These are phyloP conservation scores for Montipora foliosa DNA, from an alignment of 64 coral and sea anemone genomes.

Conservation along the genomic window DNA sequence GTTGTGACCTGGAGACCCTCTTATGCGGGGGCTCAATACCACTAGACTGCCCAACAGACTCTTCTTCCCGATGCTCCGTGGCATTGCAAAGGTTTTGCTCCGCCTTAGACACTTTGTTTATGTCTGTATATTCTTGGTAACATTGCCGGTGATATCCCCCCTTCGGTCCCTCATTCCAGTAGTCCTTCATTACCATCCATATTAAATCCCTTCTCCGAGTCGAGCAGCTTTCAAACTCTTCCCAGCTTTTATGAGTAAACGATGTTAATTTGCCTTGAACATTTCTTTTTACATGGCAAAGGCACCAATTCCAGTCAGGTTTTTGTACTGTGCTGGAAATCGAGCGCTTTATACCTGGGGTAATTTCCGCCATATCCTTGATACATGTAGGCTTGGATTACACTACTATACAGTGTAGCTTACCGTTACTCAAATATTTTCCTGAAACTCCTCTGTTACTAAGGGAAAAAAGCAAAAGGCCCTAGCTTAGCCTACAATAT, in stretches of 20 bases:
- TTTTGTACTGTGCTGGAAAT: too few species aligned
- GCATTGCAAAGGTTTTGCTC: neutral
- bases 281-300: constrained; percentile 9
- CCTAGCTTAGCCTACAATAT: neutral
- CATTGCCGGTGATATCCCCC: constrained; percentile 34
- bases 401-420: too few species aligned
- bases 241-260: constrained; percentile 54
- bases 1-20: constrained; percentile 29
- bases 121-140: constrained; percentile 45
- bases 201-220: constrained; percentile 12
- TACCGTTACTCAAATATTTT: too few species aligned
- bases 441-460: neutral
- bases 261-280: neutral
- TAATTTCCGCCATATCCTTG: constrained; percentile 23
- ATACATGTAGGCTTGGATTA: neutral
- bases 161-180: neutral
- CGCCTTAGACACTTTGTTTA: neutral
- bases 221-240: constrained; percentile 27
- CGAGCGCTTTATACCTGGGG: neutral
- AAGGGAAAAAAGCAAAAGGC: neutral
- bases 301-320: neutral
- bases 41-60: neutral
- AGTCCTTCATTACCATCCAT: neutral
- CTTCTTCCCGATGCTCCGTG: neutral
- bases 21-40: constrained; percentile 11